These are phyloP conservation scores for Magallana nippona DNA, from an alignment of 2,888 invertebrate species.

Conservation along the genomic window DNA sequence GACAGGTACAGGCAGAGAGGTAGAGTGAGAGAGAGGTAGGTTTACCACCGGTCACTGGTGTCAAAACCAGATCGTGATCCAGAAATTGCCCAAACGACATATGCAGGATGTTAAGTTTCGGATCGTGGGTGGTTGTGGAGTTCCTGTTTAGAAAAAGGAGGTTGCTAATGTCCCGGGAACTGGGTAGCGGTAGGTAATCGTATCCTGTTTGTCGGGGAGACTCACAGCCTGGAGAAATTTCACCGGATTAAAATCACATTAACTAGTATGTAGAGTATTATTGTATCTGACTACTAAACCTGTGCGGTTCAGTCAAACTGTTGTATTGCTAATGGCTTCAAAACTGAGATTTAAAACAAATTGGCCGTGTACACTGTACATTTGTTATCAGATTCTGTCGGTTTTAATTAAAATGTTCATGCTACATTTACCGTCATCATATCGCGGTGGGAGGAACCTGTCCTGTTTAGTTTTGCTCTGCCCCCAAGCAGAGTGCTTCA, in stretches of 20 bases:
- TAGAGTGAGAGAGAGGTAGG: neutral
- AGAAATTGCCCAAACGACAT: conserved; percentile 19
- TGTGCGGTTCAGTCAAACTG: no score
- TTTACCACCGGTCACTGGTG: neutral
- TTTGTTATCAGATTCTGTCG: no score
- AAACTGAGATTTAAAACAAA: no score
- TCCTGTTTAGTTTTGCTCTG: conserved; percentile 52
- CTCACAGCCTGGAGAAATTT: neutral
- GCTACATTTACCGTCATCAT: conserved; percentile 56
- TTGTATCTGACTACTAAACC: neutral
- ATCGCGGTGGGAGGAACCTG: conserved; percentile 55
- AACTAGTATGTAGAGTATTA: neutral
- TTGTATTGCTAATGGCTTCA: no score
- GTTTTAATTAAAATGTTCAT: no score
- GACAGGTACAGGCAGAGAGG: neutral
- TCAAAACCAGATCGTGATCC: conserved; percentile 3
- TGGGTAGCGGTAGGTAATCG: neutral
- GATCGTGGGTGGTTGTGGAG: neutral
- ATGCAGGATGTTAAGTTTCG: neutral
- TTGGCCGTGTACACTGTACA: no score
- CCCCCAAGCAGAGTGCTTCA: conserved; percentile 57
- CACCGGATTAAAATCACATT: neutral
- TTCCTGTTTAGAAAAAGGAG: neutral
- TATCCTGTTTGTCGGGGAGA: neutral
- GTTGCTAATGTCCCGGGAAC: conserved; percentile 2